Base-by-base conservation (phyloP, 2,113 vertebrate species). In the Pluvianellus socialis region DNA sequence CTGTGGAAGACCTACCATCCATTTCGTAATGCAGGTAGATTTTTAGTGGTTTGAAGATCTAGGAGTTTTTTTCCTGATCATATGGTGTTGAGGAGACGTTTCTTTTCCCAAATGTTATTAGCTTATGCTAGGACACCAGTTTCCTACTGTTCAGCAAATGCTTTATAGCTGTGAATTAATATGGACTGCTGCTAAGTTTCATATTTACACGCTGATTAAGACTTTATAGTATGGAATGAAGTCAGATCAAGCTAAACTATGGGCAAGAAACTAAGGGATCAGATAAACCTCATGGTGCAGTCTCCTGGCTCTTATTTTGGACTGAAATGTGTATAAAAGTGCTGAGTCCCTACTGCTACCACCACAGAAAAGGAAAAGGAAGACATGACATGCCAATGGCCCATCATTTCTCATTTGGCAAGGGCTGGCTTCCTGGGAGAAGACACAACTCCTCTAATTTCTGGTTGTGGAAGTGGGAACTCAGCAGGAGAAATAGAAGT, bases 331-430 rank as follows among this genome's bases (percentile, higher is more conserved):
- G 10, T 80, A 8, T 27, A 50, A 17, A 73, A 66, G 35, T 14
- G 9, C 73, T 55, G 45, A 94, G 65, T 17, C 28, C 26, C 35
- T 52, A n/a, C 47, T 1, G 3, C 26, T 59, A 7, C 70, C 63
- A 65, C 30, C 16, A 32, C 40, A 52, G 55, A 17, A 74, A 38
- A 23, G n/a, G 79, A 33, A 70, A 61, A 30, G 38, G 45, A 70
- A 44, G 65, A 17, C 0, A 2, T n/a, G 30, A 9, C 1, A 2
- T 76, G 53, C 68, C 1, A 1, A 8, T 47, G 58, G 63, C 30
- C n/a, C 20, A 44, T 35, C 27, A 23, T 55, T 70, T 81, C n/a
- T 61, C 27, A 4, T 26, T 49, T 68, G 44, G 52, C 26, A 65
- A 85, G 61, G 65, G 24, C 45, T 61, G n/a, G 17, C n/a, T 80